Percentiles rank a stretch among this genome's conserved stretches.
phyloP scores from a whole-genome alignment of 64 coral and sea anemone species.

The Trachythela sp. region DNA sequence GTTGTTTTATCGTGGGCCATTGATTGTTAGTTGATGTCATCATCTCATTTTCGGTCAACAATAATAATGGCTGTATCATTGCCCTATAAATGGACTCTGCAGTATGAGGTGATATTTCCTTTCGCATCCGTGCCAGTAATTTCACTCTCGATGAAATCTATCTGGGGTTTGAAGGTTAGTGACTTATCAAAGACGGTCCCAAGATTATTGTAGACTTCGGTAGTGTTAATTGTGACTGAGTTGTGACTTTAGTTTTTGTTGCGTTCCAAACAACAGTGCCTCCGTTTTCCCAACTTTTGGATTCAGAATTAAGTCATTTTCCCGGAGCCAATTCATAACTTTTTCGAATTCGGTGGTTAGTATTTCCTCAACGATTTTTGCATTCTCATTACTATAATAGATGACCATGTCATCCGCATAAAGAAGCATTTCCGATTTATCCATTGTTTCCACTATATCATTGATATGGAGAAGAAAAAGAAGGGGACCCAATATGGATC shows the following conservation, averaged over 20 bases:
- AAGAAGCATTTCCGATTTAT: conserved; percentile 10
- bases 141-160: neutral
- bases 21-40: neutral
- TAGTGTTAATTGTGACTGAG: neutral
- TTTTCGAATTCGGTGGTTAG: neutral
- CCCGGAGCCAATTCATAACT: neutral
- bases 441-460: neutral
- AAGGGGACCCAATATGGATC: conserved; percentile 22
- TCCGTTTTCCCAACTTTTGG: neutral
- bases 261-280: neutral
- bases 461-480: conserved; percentile 40
- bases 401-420: conserved; percentile 44
- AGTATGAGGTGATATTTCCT: neutral
- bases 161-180: neutral
- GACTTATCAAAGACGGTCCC: neutral
- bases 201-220: neutral
- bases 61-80: neutral
- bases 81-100: neutral
- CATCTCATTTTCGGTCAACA: neutral
- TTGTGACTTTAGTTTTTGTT: neutral
- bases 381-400: neutral
- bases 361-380: neutral
- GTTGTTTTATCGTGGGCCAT: neutral
- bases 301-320: neutral
- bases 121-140: neutral